Base-by-base conservation (phyloP, 2,888 invertebrate species). In the Linhomoeus sp. region DNA sequence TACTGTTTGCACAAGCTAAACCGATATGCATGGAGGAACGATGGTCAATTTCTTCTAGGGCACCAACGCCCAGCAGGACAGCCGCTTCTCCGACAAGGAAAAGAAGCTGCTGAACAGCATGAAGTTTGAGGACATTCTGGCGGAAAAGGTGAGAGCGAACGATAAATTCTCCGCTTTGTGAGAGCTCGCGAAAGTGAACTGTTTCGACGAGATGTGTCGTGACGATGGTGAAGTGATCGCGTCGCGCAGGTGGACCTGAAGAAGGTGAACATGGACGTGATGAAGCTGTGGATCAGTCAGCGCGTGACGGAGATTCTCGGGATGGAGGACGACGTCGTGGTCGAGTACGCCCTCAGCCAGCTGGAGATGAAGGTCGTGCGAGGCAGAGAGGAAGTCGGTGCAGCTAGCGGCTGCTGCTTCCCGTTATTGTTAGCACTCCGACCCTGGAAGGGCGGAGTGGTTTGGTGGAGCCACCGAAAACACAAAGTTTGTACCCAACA, bases 231-330 rank as follows among this genome's bases (percentile, higher is more conserved):
- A 12, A 9, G 29, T 29, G 7, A 12, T 5, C 29, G 29, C 12
- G 5, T 5, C 29, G 29, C 12, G 5, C 59, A 83, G 87, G 83
- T 97, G 67, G 92, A 97, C 68, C 88, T 94, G 86, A 79, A 81
- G 45, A 92, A 92, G 72, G 86, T 99, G 49, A 94, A 97, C 68
- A 71, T 99, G 61, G 92, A 97, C 64, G 85, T 87, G 41, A 75
- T 99, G 61, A 90, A 94, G 65, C 97, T 97, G 53, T 99, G 97
- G 97, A 97, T 99, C 64, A 84, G 88, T 26, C 80, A 84, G 66
- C 84, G 87, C 70, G 80, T 97, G 50, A 92, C 88, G 2, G 87
- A 92, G 64, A 79, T 94, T 50, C 75, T 97, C 46, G 86, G 87
- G 59, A 84, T 92, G 69, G 97, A 97, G 70, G 97, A 97, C 68